A percentile compares a stretch with the other conserved stretches of the same genome.
Conservation (phyloP, 2,888 invertebrate species). For the Calliopum simillimum region DNA sequence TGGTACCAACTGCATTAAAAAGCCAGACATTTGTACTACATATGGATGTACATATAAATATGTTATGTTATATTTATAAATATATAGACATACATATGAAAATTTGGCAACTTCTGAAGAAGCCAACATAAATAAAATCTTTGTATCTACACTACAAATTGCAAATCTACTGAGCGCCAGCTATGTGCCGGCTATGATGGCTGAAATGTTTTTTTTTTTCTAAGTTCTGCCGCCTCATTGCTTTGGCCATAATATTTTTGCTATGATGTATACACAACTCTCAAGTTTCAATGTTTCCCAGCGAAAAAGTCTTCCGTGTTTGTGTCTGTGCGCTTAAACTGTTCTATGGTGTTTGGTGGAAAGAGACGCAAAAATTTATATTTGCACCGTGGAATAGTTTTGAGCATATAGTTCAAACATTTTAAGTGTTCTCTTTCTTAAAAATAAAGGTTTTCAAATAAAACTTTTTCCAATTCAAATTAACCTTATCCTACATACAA, state of each 20-base stretch:
- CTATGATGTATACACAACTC: no score
- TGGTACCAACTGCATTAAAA: slow-evolving; percentile 14
- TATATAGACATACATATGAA: not conserved
- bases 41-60: not conserved
- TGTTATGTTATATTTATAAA: not conserved
- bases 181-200: not conserved
- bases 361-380: not conserved
- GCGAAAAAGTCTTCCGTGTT: slow-evolving; percentile 5
- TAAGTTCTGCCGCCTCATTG: not conserved
- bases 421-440: no score
- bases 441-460: no score
- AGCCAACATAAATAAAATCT: not conserved
- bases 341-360: no score
- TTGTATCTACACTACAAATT: slow-evolving; percentile 16
- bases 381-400: not conserved
- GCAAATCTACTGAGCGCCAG: not conserved
- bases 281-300: slow-evolving; percentile 19
- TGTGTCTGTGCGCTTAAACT: not conserved
- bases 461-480: no score
- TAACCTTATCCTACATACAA: no score
- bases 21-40: not conserved
- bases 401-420: no score
- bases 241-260: not conserved
- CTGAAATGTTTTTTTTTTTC: not conserved
- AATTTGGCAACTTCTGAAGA: not conserved